Percentiles rank a stretch among this genome's conserved stretches.
Evolutionary conservation across 2,888 invertebrate genomes (phyloP).

Genomic region (Archips xylosteana): DNA sequence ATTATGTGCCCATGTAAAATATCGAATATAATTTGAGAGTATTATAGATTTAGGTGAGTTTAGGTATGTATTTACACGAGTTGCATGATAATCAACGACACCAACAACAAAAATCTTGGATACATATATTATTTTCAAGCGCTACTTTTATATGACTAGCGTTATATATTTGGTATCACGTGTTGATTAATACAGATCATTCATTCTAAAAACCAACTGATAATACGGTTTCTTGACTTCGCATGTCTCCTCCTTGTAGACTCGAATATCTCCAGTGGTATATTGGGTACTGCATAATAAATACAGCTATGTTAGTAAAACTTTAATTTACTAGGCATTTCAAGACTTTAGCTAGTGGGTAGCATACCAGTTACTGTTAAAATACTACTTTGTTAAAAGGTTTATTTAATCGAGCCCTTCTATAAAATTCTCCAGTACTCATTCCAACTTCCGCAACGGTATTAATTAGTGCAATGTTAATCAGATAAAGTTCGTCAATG

Average conservation of each 20-base stretch:
- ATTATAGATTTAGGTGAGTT: constrained; percentile 59
- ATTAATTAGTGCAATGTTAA: constrained; percentile 31
- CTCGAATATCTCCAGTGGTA: constrained; percentile 85
- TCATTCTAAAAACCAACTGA: constrained; percentile 86
- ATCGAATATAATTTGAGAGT: constrained; percentile 60
- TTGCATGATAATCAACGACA: constrained; percentile 47
- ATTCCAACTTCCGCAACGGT: constrained; percentile 14
- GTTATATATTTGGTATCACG: constrained; percentile 68
- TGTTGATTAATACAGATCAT: constrained; percentile 62
- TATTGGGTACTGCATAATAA: constrained; percentile 86
- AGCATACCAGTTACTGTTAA: constrained; percentile 47
- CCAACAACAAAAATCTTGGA: constrained; percentile 65
- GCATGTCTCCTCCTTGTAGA: constrained; percentile 83
- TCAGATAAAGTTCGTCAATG: constrained; percentile 1
- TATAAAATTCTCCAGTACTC: background rate
- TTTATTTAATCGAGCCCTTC: constrained; percentile 1
- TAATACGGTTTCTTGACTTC: constrained; percentile 85
- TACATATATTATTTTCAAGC: constrained; percentile 66
- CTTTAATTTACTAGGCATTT: constrained; percentile 50
- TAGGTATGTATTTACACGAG: constrained; percentile 42
- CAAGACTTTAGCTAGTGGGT: constrained; percentile 49
- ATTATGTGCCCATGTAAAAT: constrained; percentile 44
- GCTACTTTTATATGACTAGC: constrained; percentile 75
- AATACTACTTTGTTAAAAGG: constrained; percentile 9
- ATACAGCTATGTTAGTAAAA: constrained; percentile 81